A percentile compares a stretch with the other conserved stretches of the same genome.
phyloP scores from a whole-genome alignment of 2,888 invertebrate genomes.

The Drosophila antonietae region DNA sequence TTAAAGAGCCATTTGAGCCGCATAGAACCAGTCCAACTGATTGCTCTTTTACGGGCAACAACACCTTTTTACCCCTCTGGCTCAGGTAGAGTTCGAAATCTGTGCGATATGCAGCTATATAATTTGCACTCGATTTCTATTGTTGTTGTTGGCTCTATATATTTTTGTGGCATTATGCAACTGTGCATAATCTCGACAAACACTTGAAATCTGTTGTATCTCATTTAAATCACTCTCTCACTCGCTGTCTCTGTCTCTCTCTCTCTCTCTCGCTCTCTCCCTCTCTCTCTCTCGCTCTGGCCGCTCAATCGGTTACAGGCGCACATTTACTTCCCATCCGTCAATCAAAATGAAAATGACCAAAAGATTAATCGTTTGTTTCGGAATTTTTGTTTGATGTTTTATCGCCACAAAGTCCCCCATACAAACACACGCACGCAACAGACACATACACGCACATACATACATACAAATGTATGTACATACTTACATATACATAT shows the following conservation, averaged over 20 bases:
- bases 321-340: constrained; percentile 80
- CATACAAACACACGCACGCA: constrained; percentile 34
- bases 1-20: constrained; percentile 43
- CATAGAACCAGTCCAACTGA: constrained; percentile 28
- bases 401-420: constrained; percentile 75
- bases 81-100: constrained; percentile 21
- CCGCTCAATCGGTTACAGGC: constrained; percentile 49
- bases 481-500: constrained; percentile 1
- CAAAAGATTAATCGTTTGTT: constrained; percentile 84
- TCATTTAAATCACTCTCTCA: constrained; percentile 30
- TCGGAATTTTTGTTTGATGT: constrained; percentile 83
- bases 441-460: constrained; percentile 19
- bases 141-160: constrained; percentile 2
- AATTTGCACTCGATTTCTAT: constrained; percentile 26
- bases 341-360: constrained; percentile 84
- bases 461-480: background rate
- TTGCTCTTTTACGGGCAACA: constrained; percentile 45
- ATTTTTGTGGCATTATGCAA: constrained; percentile 33
- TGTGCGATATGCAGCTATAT: constrained; percentile 34
- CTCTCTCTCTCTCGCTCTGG: background rate
- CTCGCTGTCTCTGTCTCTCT: too few relatives aligned
- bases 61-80: constrained; percentile 29
- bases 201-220: constrained; percentile 51
- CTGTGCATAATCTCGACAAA: constrained; percentile 39
- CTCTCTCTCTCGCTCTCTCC: background rate